These are phyloP conservation scores for Sphaerodactylus townsendi DNA, from an alignment of 2,113 vertebrate genomes.

Conservation along the genomic window DNA sequence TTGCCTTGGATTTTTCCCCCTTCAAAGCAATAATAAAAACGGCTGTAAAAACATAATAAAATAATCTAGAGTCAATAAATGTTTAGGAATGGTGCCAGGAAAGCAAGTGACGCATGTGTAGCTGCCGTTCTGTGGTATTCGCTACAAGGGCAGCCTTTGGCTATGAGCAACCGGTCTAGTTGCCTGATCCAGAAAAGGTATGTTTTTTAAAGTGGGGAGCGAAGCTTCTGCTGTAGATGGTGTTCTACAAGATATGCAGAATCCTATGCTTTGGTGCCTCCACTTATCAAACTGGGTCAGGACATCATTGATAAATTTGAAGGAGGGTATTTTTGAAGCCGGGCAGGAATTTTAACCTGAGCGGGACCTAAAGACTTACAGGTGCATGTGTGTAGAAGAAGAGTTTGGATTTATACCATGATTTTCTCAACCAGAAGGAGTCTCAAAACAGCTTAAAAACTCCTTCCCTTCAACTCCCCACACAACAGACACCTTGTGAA, in stretches of 20 bases:
- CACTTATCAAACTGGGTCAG: not conserved
- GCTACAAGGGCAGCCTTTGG: constrained; percentile 49
- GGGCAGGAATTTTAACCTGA: not conserved
- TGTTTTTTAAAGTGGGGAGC: constrained; percentile 30
- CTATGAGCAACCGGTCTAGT: constrained; percentile 41
- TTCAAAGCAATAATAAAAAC: constrained; percentile 54
- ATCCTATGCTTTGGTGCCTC: not conserved
- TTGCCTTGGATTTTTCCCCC: constrained; percentile 57
- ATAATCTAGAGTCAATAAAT: constrained; percentile 50
- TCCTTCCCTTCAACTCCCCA: no score
- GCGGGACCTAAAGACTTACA: no score
- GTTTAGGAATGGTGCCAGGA: constrained; percentile 41
- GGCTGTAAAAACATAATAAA: constrained; percentile 57
- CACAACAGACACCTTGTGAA: no score
- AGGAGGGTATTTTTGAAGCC: not conserved
- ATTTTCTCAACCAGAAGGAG: no score
- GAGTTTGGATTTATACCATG: no score
- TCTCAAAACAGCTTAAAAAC: no score
- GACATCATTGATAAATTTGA: not conserved
- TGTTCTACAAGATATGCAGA: not conserved
- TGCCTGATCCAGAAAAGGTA: constrained; percentile 27
- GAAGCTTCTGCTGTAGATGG: not conserved
- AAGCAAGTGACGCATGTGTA: not conserved
- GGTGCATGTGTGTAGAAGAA: no score
- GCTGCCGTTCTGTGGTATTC: not conserved